Evolutionary conservation across 2,797 vertebrate species (phyloP).

Genomic region (Coregonus suidteri): DNA sequence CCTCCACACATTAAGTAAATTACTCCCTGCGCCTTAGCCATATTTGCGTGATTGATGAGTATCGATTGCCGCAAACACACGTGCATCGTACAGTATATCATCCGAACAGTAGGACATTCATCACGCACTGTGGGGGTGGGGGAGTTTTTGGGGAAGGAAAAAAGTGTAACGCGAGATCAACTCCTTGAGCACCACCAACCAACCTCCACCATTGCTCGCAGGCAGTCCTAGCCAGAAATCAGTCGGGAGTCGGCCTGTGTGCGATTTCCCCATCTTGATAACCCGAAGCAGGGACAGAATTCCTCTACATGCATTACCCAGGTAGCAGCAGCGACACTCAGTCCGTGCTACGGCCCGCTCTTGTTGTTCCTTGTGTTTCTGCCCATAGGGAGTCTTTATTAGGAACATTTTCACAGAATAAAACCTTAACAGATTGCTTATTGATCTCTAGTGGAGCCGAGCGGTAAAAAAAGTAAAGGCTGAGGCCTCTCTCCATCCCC

Average conservation of each 20-base stretch:
- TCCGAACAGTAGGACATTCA: slow-evolving; percentile 30
- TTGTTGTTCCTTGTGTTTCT: slow-evolving; percentile 36
- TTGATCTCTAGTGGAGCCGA: slow-evolving; percentile 50
- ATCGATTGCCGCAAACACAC: slow-evolving; percentile 43
- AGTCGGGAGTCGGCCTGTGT: slow-evolving; percentile 26
- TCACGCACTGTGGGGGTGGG: slow-evolving; percentile 13
- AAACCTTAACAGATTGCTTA: slow-evolving; percentile 63
- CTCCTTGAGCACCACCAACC: slow-evolving; percentile 30
- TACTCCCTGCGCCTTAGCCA: slow-evolving; percentile 31
- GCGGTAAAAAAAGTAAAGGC: slow-evolving; percentile 24
- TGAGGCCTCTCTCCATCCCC: slow-evolving; percentile 25
- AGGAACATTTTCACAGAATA: slow-evolving; percentile 58
- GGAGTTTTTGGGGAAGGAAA: slow-evolving; percentile 13
- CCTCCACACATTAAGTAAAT: slow-evolving; percentile 34
- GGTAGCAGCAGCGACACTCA: slow-evolving; percentile 31
- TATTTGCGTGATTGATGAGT: slow-evolving; percentile 46
- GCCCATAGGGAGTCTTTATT: slow-evolving; percentile 54
- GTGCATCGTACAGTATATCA: slow-evolving; percentile 38
- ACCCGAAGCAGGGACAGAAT: slow-evolving; percentile 40
- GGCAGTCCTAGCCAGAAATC: slow-evolving; percentile 31
- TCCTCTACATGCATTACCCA: slow-evolving; percentile 41
- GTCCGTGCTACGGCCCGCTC: slow-evolving; percentile 1
- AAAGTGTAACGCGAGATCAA: slow-evolving; percentile 41
- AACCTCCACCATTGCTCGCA: slow-evolving; percentile 24
- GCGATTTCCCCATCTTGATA: slow-evolving; percentile 41